Evolutionary conservation across 2,113 vertebrate genomes (phyloP), one percentile per base, ranked within the genome.

Genomic region (Xiphophorus couchianus): DNA sequence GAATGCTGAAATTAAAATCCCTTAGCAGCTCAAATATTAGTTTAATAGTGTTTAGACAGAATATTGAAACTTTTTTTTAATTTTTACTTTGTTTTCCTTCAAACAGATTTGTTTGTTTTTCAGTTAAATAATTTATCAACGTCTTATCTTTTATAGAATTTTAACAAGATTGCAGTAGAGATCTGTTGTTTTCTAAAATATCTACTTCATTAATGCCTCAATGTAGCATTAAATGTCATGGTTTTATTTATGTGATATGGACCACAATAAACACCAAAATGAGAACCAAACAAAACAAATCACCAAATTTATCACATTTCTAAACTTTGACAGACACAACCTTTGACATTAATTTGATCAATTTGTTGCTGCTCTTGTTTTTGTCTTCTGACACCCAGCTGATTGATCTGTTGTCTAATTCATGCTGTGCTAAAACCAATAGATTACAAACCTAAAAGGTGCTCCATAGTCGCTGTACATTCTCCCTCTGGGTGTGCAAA

Each of bases 391-490:
- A 33, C 30, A 19, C 14, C 17, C 27, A 67, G 39, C 14, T 67
- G 25, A 70, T 60, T 62, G 74, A 51, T 6, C 8, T 30, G 35
- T 74, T 25, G 39, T 1, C 33, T 33, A 65, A 44, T 68, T 69
- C 28, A 31, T 66, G 28, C 8, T 15, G 77, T 27, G 51, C 13
- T 51, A 44, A 66, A 76, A 35, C 31, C 44, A 77, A 80, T 42
- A 71, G 37, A 62, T 72, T 62, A 65, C n/a, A 69, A 42, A 42
- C 27, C 25, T 65, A 33, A 51, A 71, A 77, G 39, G 33, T 37
- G 7, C 66, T 70, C 42, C 25, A 73, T 42, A 70, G 28, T 25
- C 61, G 33, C 33, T 77, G 66, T 27, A 19, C 44, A 33, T 73
- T 65, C 66, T 27, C 25, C 14, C 12, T 67, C 44, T 74, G 66